Evolutionary conservation across 2,113 vertebrate genomes (phyloP).

Genomic region (Hemichromis elongatus): DNA sequence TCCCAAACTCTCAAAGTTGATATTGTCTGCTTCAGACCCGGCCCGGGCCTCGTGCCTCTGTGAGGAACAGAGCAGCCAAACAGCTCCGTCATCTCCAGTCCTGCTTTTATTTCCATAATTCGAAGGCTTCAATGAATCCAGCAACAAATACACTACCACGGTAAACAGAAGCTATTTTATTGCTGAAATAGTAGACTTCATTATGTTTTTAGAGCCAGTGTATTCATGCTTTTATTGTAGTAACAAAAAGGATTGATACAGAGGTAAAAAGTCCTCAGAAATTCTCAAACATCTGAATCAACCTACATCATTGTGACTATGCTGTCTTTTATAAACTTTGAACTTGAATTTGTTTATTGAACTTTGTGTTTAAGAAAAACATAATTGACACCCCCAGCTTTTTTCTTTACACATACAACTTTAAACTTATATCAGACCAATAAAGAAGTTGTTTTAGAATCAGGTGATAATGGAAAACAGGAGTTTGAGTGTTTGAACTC

Average conservation of each 20-base stretch:
- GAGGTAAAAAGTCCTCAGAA: neutral
- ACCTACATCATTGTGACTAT: neutral
- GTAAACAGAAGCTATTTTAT: neutral
- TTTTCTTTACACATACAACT: neutral
- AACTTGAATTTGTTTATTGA: neutral
- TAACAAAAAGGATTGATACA: neutral
- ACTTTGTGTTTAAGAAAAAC: neutral
- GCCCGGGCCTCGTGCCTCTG: neutral
- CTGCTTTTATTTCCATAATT: constrained; percentile 7
- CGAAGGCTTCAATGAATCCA: neutral
- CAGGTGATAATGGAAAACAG: neutral
- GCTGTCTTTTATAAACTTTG: neutral
- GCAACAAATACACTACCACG: neutral
- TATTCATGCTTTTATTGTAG: neutral
- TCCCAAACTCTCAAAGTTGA: neutral
- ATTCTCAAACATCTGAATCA: neutral
- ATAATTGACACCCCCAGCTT: neutral
- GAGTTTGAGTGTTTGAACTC: neutral
- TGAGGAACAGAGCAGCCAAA: neutral
- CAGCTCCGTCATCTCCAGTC: neutral
- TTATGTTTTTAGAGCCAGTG: neutral
- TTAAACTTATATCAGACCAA: neutral
- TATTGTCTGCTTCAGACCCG: neutral
- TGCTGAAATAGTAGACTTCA: neutral
- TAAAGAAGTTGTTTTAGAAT: neutral